These are phyloP conservation scores for Ia io DNA, from an alignment of 2,113 vertebrate genomes.

Conservation along the genomic window DNA sequence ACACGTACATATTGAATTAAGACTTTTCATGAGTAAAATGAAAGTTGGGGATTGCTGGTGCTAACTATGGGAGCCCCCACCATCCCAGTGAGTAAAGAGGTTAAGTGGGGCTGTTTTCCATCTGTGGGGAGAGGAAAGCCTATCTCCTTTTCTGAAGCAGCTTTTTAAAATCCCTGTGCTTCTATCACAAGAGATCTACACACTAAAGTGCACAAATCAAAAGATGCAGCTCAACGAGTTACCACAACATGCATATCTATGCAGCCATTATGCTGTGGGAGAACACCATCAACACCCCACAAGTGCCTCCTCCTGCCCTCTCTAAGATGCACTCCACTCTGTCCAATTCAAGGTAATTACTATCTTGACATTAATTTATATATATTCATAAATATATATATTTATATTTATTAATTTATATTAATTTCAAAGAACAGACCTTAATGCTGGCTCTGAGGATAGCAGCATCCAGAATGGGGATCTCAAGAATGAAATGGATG, in stretches of 20 bases:
- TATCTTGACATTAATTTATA: background rate
- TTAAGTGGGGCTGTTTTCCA: background rate
- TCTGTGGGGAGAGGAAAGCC: background rate
- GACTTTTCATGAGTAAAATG: background rate
- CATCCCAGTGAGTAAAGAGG: background rate
- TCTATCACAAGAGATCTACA: background rate
- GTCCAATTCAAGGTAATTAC: background rate
- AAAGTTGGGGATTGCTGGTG: background rate
- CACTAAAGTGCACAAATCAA: background rate
- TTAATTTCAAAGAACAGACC: background rate
- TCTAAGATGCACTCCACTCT: background rate
- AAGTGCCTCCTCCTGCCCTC: accelerated
- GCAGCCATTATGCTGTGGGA: background rate
- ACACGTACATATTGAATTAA: background rate
- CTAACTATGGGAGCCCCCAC: background rate
- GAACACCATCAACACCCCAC: background rate
- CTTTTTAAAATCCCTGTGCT: background rate
- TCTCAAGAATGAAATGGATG: background rate
- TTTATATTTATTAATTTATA: background rate
- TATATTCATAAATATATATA: background rate
- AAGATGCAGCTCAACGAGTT: background rate
- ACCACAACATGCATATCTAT: background rate
- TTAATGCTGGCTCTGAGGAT: background rate
- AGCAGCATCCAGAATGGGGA: background rate
- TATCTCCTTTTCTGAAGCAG: background rate